These are phyloP conservation scores for Saimiri boliviensis DNA, from an alignment of 2,113 vertebrate species.

Conservation along the genomic window DNA sequence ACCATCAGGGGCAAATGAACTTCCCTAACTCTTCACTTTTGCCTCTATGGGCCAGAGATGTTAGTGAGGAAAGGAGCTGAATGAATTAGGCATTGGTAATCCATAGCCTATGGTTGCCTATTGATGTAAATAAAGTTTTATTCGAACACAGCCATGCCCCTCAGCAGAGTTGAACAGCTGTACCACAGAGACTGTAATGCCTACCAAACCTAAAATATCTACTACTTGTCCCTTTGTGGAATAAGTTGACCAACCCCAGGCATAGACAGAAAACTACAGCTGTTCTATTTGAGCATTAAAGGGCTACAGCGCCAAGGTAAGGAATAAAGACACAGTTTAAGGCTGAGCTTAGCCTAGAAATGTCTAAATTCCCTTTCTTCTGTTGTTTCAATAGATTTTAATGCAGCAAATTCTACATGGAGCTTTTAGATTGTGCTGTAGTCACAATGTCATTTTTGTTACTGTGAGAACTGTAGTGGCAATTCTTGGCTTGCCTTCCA, in stretches of 20 bases:
- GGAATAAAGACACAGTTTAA: not conserved
- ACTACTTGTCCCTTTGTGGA: not conserved
- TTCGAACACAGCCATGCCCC: not conserved
- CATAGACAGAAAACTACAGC: slow-evolving; percentile 13
- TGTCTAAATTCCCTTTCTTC: slow-evolving; percentile 47
- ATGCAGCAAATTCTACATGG: slow-evolving; percentile 41
- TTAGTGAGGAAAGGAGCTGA: not conserved
- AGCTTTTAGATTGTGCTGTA: slow-evolving; percentile 10
- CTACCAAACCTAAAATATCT: not conserved
- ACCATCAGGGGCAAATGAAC: not conserved
- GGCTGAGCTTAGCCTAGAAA: slow-evolving; percentile 40
- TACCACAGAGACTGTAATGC: not conserved
- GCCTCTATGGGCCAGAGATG: not conserved
- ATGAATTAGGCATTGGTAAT: not conserved
- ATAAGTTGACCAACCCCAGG: not conserved
- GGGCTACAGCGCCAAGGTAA: not conserved
- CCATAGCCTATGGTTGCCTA: not conserved
- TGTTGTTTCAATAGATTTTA: slow-evolving; percentile 64
- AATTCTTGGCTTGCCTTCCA: slow-evolving; percentile 47
- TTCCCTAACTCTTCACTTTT: not conserved
- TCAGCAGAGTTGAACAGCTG: not conserved
- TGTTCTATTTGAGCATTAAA: slow-evolving; percentile 25
- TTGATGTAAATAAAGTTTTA: not conserved
- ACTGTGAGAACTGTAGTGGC: slow-evolving; percentile 47
- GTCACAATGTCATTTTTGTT: slow-evolving; percentile 49